phyloP scores from a whole-genome alignment of 2,888 invertebrate species.

The Hyposoter didymator region DNA sequence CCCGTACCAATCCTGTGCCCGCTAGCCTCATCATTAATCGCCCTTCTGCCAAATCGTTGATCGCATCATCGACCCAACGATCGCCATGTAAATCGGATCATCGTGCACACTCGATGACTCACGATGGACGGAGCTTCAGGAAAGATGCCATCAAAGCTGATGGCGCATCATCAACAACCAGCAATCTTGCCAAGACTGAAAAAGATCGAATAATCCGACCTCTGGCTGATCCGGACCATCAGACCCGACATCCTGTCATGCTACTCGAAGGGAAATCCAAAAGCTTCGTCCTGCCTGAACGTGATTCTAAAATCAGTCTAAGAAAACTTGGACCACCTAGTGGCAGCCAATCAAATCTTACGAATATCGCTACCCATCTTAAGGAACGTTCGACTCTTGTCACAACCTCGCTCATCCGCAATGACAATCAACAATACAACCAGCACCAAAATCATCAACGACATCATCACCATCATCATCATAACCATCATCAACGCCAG shows the following conservation, averaged over 20 bases:
- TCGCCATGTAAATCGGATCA: slow-evolving; percentile 61
- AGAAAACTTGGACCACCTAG: slow-evolving; percentile 64
- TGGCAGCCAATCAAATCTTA: slow-evolving; percentile 71
- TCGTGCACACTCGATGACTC: slow-evolving; percentile 50
- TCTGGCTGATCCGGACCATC: slow-evolving; percentile 70
- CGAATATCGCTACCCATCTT: slow-evolving; percentile 27
- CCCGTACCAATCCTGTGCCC: slow-evolving; percentile 61
- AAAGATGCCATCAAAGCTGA: slow-evolving; percentile 47
- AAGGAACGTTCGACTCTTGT: slow-evolving; percentile 70
- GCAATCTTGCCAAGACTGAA: slow-evolving; percentile 37
- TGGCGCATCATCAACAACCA: slow-evolving; percentile 16
- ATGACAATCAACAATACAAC: slow-evolving; percentile 68
- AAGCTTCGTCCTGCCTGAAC: slow-evolving; percentile 80
- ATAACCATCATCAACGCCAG: slow-evolving; percentile 73
- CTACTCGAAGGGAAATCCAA: slow-evolving; percentile 78
- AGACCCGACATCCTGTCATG: slow-evolving; percentile 75
- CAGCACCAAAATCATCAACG: slow-evolving; percentile 59
- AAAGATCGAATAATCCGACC: slow-evolving; percentile 75
- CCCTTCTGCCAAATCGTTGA: slow-evolving; percentile 56
- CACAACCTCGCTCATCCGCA: slow-evolving; percentile 70
- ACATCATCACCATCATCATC: slow-evolving; percentile 57
- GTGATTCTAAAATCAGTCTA: slow-evolving; percentile 7
- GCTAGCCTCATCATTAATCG: slow-evolving; percentile 62
- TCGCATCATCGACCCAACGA: slow-evolving; percentile 45
- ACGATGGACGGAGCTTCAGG: slow-evolving; percentile 66